Evolutionary conservation across 2,113 vertebrate genomes (phyloP).

Genomic region (Toxotes chatareus): DNA sequence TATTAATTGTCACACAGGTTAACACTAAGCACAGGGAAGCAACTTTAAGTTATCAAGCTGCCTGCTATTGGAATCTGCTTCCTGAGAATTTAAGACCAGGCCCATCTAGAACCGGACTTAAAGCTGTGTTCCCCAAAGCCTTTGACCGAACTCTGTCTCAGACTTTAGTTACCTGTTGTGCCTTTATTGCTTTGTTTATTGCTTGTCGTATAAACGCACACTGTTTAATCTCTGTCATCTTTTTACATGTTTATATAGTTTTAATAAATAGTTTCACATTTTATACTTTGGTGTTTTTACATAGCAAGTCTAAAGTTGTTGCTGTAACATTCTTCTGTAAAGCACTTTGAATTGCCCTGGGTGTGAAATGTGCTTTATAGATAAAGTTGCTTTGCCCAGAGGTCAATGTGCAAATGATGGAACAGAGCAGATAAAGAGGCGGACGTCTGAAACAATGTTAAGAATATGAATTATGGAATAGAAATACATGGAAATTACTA

Average conservation of each 20-base stretch:
- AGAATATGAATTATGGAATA: constrained; percentile 32
- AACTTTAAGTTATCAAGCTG: not conserved
- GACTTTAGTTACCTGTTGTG: too few species aligned
- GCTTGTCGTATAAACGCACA: too few species aligned
- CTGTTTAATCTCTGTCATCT: too few species aligned
- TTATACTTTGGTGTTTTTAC: not conserved
- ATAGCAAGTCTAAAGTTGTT: not conserved
- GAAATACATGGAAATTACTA: constrained; percentile 1
- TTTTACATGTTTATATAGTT: not conserved
- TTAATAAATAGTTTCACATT: not conserved
- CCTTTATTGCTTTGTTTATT: too few species aligned
- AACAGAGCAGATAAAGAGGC: not conserved
- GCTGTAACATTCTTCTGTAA: not conserved
- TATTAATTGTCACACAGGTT: not conserved
- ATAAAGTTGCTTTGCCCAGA: not conserved
- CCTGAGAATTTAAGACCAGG: too few species aligned
- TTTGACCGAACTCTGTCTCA: too few species aligned
- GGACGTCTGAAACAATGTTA: not conserved
- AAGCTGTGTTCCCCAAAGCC: too few species aligned
- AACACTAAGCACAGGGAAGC: not conserved
- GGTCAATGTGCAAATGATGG: constrained; percentile 39
- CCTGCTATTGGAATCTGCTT: not conserved
- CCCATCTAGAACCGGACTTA: too few species aligned
- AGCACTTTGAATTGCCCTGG: not conserved
- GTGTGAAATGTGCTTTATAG: not conserved